A percentile compares a stretch with the other conserved stretches of the same genome.
phyloP scores from a whole-genome alignment of 2,888 invertebrate species.

The Meiosimyza platycephala region DNA sequence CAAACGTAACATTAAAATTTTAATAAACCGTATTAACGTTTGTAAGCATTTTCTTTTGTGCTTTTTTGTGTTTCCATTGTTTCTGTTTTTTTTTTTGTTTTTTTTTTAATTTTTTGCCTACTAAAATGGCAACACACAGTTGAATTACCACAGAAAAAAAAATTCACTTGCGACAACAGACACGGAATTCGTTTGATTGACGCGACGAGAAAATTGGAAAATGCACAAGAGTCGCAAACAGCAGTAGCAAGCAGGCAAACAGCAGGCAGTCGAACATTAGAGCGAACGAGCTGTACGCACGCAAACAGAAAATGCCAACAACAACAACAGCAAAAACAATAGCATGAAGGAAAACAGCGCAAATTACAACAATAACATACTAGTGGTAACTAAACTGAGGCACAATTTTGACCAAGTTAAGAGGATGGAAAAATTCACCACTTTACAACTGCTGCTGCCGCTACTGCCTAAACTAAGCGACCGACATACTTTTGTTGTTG shows the following conservation, averaged over 20 bases:
- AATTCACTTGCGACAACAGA: conserved; percentile 50
- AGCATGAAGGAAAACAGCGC: conserved; percentile 9
- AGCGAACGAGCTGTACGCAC: conserved; percentile 15
- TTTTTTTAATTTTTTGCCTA: conserved; percentile 12
- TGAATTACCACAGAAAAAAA: conserved; percentile 16
- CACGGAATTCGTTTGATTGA: conserved; percentile 59
- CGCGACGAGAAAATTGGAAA: conserved; percentile 54
- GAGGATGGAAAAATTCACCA: background rate
- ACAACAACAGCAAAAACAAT: conserved; percentile 28
- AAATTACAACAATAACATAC: background rate
- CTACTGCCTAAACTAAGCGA: background rate
- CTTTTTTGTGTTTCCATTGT: conserved; percentile 23
- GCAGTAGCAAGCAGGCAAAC: conserved; percentile 6
- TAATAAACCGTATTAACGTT: too few species aligned
- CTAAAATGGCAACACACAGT: background rate
- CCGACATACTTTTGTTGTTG: conserved; percentile 17
- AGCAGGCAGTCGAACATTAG: conserved; percentile 19
- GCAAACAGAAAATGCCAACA: conserved; percentile 14
- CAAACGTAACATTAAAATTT: too few species aligned
- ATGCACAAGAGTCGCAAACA: conserved; percentile 50
- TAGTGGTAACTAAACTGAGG: too few species aligned
- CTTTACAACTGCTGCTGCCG: background rate
- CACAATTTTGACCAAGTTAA: too few species aligned
- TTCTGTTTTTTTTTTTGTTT: conserved; percentile 14
- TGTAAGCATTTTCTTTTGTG: too few species aligned